phyloP scores from a whole-genome alignment of 1,140 invertebrate species.

The Diachasma alloeum region DNA sequence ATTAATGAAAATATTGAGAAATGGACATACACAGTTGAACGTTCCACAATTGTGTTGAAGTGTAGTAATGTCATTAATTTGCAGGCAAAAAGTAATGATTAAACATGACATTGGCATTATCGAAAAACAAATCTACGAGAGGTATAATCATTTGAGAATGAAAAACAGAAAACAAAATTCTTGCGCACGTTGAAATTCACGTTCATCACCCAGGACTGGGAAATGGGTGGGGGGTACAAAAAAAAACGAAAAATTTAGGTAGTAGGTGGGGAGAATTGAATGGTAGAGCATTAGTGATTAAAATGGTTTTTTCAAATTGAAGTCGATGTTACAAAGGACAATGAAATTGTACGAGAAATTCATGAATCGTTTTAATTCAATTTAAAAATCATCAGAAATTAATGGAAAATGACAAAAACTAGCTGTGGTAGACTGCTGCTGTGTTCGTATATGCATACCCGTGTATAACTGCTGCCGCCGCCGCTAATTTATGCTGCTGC shows the following conservation, averaged over 20 bases:
- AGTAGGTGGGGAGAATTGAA: background rate
- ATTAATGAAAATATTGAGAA: background rate
- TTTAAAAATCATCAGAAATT: background rate
- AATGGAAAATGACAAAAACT: constrained; percentile 37
- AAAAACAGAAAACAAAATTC: background rate
- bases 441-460: constrained; percentile 56
- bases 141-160: background rate
- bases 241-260: background rate
- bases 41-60: background rate
- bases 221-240: background rate
- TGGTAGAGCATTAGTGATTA: background rate
- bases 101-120: constrained; percentile 9
- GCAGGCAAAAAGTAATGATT: background rate
- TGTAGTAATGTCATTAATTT: background rate
- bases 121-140: background rate
- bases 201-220: background rate
- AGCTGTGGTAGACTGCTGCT: constrained; percentile 54
- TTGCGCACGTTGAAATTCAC: background rate
- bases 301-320: background rate
- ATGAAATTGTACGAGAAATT: background rate
- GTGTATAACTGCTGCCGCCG: constrained; percentile 44
- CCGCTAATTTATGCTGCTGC: constrained; percentile 49
- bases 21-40: background rate
- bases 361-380: background rate
- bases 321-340: background rate